Base-by-base conservation (phyloP, 1,140 invertebrate genomes). In the Panagrolaimus sp. region DNA sequence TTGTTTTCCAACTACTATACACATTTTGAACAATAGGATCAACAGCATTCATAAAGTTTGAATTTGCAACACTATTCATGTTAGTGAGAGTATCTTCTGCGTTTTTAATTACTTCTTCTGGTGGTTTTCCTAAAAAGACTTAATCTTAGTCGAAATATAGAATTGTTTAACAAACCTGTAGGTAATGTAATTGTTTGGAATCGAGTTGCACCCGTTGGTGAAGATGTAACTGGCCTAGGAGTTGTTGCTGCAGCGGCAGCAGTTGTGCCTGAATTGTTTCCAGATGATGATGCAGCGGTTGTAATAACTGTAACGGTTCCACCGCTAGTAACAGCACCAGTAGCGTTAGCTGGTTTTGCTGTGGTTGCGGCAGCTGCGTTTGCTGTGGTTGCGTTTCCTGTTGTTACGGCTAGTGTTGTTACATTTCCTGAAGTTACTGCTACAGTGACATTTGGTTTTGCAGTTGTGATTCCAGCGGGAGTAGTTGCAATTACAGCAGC, bases 21-120 rank as follows among this genome's bases (percentile, higher is more conserved):
- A 57, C 51, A 16, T 27, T 57, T 57, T 57, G 51, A 57, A 57
- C 51, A 11, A 57, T 27, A 13, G 51, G 51, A 27, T 57, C 27
- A 27, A 57, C 51, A 16, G 51, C 51, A 20, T 57, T 57, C 31
- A 38, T 38, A 38, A 38, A 38, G 31, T 38, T 38, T 38, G 31
- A 38, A 7, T 38, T 38, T 38, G 31, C 31, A 38, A 38, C 31
- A 7, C 31, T 38, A 7, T 38, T 38, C 31, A 38, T 38, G 7
- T 38, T 38, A 38, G 2, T 38, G 31, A 38, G 2, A 4, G 31
- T 38, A 38, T 38, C 31, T 38, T 38, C 31, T 2, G 31, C 31
- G 2, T 2, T 38, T 38, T 38, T 38, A 38, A 38, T 38, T 2
- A 38, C 31, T 38, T 38, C 31, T 38, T 2, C 31, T 38, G 31